Percentiles rank a stretch among this genome's conserved stretches.
These are phyloP conservation scores for Sminthurides bifidus DNA, from an alignment of 1,140 invertebrate genomes.

Conservation along the genomic window DNA sequence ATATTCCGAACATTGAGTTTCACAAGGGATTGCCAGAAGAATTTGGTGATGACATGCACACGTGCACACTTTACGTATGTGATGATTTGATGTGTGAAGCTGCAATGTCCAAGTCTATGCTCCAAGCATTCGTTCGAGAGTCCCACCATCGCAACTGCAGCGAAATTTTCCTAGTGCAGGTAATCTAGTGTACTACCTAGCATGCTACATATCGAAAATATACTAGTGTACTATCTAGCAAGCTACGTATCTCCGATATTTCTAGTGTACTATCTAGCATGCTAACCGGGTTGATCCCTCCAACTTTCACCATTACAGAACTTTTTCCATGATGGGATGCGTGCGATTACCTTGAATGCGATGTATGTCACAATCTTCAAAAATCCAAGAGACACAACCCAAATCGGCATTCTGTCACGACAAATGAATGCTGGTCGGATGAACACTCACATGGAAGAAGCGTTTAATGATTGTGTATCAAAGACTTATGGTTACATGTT, in stretches of 20 bases:
- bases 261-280: slow-evolving; percentile 1
- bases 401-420: not conserved
- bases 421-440: slow-evolving; percentile 17
- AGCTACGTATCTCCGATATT: no score
- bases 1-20: not conserved
- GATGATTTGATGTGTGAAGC: not conserved
- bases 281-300: not conserved
- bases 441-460: not conserved
- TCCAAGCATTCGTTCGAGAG: slow-evolving; percentile 4
- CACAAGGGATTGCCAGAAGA: not conserved
- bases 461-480: slow-evolving; percentile 7
- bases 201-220: not conserved
- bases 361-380: slow-evolving; percentile 8
- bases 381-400: slow-evolving; percentile 8
- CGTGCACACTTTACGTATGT: not conserved
- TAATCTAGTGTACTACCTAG: not conserved
- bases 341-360: slow-evolving; percentile 2
- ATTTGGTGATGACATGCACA: not conserved
- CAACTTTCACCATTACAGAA: slow-evolving; percentile 1
- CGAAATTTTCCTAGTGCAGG: not conserved
- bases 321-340: slow-evolving; percentile 6
- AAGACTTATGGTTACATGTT: slow-evolving; percentile 8
- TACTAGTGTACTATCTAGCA: not conserved
- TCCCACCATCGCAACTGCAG: slow-evolving; percentile 7
- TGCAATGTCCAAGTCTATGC: no score